Percentiles rank a stretch among this genome's conserved stretches.
Conservation (phyloP, 92 coral and sea anemone species). For the Isaurus tuberculatus region DNA sequence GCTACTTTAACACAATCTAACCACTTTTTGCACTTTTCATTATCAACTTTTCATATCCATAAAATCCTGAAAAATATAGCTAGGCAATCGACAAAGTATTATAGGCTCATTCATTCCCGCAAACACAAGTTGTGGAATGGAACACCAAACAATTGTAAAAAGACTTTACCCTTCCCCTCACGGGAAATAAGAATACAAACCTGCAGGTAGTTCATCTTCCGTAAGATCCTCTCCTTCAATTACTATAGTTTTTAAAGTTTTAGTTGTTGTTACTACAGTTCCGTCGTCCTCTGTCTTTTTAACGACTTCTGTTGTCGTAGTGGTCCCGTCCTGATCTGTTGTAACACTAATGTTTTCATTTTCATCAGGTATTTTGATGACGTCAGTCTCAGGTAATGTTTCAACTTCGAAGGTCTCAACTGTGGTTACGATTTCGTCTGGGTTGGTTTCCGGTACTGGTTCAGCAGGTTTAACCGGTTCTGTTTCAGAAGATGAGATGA, state of each 20-base stretch:
- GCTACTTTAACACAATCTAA: background rate
- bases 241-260: constrained; percentile 21
- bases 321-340: constrained; percentile 29
- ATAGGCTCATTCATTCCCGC: no score
- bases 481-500: background rate
- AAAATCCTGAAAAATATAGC: no score
- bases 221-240: constrained; percentile 21
- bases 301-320: constrained; percentile 21
- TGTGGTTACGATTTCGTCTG: constrained; percentile 21
- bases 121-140: no score
- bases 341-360: constrained; percentile 13
- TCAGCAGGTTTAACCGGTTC: constrained; percentile 38
- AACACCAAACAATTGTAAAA: background rate
- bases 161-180: background rate
- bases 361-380: constrained; percentile 42
- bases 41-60: no score
- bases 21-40: background rate
- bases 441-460: constrained; percentile 18
- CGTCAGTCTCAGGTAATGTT: constrained; percentile 14
- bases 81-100: no score
- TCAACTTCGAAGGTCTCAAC: constrained; percentile 25
- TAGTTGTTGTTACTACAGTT: constrained; percentile 4
- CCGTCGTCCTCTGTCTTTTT: constrained; percentile 31
- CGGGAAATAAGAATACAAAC: background rate
- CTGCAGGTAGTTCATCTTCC: constrained; percentile 19